phyloP scores from a whole-genome alignment of 1,140 invertebrate species.

The Hylaeus volcanicus region DNA sequence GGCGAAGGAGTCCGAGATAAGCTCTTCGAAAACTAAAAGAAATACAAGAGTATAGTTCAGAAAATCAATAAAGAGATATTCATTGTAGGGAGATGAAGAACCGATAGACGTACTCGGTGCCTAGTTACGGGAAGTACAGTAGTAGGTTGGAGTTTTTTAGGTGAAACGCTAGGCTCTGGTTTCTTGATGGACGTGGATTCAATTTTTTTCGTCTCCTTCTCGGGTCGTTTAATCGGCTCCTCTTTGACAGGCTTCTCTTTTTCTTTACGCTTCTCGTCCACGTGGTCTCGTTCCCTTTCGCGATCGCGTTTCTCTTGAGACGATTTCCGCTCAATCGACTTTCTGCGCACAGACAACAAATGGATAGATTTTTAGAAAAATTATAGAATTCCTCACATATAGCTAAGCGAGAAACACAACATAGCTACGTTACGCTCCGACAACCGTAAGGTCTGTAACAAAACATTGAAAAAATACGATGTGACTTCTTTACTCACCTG shows the following conservation, averaged over 20 bases:
- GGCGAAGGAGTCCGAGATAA: slow-evolving; percentile 89
- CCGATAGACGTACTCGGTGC: slow-evolving; percentile 71
- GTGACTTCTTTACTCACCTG: slow-evolving; percentile 63
- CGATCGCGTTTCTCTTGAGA: slow-evolving; percentile 77
- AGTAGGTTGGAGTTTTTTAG: slow-evolving; percentile 73
- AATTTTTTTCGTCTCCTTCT: slow-evolving; percentile 75
- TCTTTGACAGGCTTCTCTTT: slow-evolving; percentile 78
- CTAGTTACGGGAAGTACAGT: slow-evolving; percentile 73
- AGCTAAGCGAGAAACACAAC: slow-evolving; percentile 41
- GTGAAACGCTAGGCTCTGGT: slow-evolving; percentile 72
- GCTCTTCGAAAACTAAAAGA: slow-evolving; percentile 84
- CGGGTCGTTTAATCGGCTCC: slow-evolving; percentile 68
- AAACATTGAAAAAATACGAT: slow-evolving; percentile 22
- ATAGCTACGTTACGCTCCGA: slow-evolving; percentile 48
- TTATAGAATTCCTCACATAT: neutral
- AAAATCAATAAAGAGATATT: neutral
- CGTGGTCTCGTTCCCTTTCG: slow-evolving; percentile 78
- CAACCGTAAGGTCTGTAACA: slow-evolving; percentile 54
- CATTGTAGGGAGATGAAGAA: neutral
- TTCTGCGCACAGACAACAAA: slow-evolving; percentile 61
- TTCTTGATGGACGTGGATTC: slow-evolving; percentile 71
- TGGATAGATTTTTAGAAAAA: neutral
- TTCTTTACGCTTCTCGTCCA: slow-evolving; percentile 76
- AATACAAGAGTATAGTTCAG: neutral
- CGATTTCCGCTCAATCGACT: slow-evolving; percentile 70